A percentile compares a stretch with the other conserved stretches of the same genome.
phyloP scores from a whole-genome alignment of 2,888 invertebrate species.

The Mythimna lalbum region DNA sequence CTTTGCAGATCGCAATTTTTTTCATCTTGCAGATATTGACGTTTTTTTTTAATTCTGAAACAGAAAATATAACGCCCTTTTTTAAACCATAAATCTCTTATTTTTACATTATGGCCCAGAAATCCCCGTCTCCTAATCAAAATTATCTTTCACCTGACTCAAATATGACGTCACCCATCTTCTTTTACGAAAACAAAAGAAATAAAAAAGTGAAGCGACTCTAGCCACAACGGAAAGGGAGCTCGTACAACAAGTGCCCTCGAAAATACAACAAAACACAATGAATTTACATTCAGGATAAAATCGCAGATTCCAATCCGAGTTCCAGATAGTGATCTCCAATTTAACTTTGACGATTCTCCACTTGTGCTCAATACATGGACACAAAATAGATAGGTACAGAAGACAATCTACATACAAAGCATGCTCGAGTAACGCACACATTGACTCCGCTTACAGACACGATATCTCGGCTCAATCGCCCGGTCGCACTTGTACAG shows the following conservation, averaged over 20 bases:
- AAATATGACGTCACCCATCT: background rate
- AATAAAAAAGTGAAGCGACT: background rate
- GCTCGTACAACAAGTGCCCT: conserved; percentile 38
- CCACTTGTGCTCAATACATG: conserved; percentile 66
- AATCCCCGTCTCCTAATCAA: no score
- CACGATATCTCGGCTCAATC: no score
- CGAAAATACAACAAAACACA: conserved; percentile 27
- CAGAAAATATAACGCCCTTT: no score
- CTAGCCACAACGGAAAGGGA: background rate
- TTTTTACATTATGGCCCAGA: no score
- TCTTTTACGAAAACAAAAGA: background rate
- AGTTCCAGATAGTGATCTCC: conserved; percentile 75
- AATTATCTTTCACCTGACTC: background rate
- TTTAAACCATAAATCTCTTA: no score
- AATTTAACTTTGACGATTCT: conserved; percentile 82
- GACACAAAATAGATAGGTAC: conserved; percentile 7
- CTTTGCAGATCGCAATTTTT: no score
- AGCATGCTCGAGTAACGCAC: no score
- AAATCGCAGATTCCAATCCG: conserved; percentile 71
- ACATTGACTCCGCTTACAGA: no score
- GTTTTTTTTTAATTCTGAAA: no score
- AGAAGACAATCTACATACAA: no score
- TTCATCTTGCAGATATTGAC: no score
- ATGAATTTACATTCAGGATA: conserved; percentile 38
- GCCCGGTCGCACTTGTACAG: no score